Conservation (phyloP, 1,140 invertebrate species). For the Agraylea sexmaculata region DNA sequence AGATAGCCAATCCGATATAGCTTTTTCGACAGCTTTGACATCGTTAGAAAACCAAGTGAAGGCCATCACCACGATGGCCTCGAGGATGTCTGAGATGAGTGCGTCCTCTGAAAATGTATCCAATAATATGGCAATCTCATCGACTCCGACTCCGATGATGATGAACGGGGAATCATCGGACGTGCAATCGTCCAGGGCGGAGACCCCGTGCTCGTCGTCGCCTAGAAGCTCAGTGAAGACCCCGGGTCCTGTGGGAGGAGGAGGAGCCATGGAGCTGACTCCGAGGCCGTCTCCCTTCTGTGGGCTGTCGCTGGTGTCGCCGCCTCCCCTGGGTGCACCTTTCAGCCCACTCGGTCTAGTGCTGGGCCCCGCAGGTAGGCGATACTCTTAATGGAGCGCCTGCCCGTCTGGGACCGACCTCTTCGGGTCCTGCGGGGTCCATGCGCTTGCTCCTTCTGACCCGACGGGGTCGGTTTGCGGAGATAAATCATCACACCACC, state of each 20-base stretch:
- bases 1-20: constrained; percentile 32
- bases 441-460: constrained; percentile 28
- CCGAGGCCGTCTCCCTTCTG: too few species aligned
- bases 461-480: constrained; percentile 42
- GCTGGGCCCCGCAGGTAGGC: constrained; percentile 66
- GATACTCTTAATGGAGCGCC: constrained; percentile 20
- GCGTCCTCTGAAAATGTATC: constrained; percentile 34
- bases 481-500: constrained; percentile 11
- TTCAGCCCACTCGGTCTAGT: constrained; percentile 74
- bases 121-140: too few species aligned
- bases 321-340: too few species aligned
- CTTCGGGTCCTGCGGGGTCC: constrained; percentile 23
- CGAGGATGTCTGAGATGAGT: constrained; percentile 41
- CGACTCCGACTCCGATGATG: constrained; percentile 27
- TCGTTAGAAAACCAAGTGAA: constrained; percentile 63
- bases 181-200: not conserved
- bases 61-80: constrained; percentile 52
- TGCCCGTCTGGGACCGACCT: constrained; percentile 28
- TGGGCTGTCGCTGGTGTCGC: too few species aligned
- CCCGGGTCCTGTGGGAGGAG: constrained; percentile 27
- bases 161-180: constrained; percentile 39
- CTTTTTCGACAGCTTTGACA: constrained; percentile 60
- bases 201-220: constrained; percentile 2
- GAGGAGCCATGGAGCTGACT: too few species aligned
- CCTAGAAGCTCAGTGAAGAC: constrained; percentile 17